A percentile compares a stretch with the other conserved stretches of the same genome.
Evolutionary conservation across 2,888 invertebrate species (phyloP).

Genomic region (Drosophila crucigera): DNA sequence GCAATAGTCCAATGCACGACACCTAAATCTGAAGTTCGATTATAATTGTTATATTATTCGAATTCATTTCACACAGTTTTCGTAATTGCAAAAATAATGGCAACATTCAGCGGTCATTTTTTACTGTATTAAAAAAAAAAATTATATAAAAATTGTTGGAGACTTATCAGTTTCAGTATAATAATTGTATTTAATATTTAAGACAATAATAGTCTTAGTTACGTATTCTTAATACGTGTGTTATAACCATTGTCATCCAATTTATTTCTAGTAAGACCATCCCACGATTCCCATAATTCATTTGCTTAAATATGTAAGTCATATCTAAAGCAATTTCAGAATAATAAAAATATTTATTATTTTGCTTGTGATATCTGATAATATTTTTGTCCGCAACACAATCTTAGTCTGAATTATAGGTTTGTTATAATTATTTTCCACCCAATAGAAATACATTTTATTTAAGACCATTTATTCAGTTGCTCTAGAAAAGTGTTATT

Average conservation of each 20-base stretch:
- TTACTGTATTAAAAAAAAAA: constrained; percentile 6
- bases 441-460: background rate
- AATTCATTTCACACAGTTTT: constrained; percentile 27
- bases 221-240: background rate
- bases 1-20: constrained; percentile 78
- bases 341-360: background rate
- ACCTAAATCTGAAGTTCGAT: constrained; percentile 80
- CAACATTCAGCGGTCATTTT: constrained; percentile 31
- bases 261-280: background rate
- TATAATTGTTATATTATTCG: constrained; percentile 42
- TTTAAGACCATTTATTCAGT: background rate
- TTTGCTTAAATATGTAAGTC: background rate
- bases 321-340: background rate
- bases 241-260: background rate
- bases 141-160: background rate
- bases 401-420: background rate
- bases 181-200: background rate
- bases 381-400: background rate
- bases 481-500: too few species aligned
- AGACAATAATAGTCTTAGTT: background rate
- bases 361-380: background rate
- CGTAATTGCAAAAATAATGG: constrained; percentile 26
- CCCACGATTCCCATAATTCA: background rate
- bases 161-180: background rate
- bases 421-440: background rate